A percentile compares a stretch with the other conserved stretches of the same genome.
Conservation (phyloP, 92 coral and sea anemone species). For the Porites divaricata region DNA sequence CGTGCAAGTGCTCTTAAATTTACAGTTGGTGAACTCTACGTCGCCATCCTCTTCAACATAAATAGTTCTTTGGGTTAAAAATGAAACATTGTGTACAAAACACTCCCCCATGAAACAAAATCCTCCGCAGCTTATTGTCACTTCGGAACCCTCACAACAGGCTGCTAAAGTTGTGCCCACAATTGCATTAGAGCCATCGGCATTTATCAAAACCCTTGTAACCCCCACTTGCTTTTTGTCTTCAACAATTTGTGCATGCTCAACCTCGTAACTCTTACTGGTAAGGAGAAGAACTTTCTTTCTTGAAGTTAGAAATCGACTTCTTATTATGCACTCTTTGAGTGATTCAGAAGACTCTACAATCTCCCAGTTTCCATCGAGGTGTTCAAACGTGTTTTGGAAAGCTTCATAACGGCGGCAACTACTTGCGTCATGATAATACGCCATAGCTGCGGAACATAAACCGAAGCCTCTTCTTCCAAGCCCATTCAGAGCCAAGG, state of each 20-base stretch:
- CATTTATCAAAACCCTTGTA: neutral
- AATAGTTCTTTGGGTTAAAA: neutral
- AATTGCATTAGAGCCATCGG: neutral
- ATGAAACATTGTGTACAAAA: neutral
- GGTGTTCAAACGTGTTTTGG: slow-evolving; percentile 2
- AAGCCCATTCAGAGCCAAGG: slow-evolving; percentile 38
- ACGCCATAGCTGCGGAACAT: slow-evolving; percentile 40
- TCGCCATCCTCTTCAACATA: neutral
- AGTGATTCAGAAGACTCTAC: slow-evolving; percentile 1
- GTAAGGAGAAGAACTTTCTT: neutral
- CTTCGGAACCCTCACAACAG: neutral
- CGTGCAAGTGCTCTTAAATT: neutral
- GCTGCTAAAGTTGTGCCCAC: slow-evolving; percentile 3
- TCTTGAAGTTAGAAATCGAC: neutral
- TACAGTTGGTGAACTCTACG: neutral
- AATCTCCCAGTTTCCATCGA: slow-evolving; percentile 23
- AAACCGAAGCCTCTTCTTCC: neutral
- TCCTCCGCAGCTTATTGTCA: neutral
- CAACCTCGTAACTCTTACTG: neutral
- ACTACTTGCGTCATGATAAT: neutral
- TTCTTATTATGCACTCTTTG: neutral
- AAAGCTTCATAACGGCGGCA: slow-evolving; percentile 29
- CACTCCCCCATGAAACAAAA: neutral
- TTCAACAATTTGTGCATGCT: neutral
- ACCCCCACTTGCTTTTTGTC: neutral